These are phyloP conservation scores for Saturnia pavonia DNA, from an alignment of 2,888 invertebrate genomes.

Conservation along the genomic window DNA sequence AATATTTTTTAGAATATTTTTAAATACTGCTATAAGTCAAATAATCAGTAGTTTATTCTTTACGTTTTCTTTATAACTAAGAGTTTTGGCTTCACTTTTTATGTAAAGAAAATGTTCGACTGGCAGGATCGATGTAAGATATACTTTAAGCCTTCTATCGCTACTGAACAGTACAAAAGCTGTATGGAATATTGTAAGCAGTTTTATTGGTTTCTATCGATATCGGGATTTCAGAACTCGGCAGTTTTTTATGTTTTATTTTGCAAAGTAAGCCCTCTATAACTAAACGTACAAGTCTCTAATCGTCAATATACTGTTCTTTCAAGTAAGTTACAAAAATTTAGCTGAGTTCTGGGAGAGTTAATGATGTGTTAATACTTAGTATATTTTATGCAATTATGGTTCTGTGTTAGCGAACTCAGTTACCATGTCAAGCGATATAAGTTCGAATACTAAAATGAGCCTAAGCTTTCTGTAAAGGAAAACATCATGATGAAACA, in stretches of 20 bases:
- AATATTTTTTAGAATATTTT: no score
- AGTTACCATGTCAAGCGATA: background rate
- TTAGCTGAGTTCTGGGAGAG: background rate
- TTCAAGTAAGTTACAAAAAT: background rate
- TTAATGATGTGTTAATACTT: background rate
- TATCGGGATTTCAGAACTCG: constrained; percentile 9
- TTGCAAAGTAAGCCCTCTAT: background rate
- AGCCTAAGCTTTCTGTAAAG: background rate
- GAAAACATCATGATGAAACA: background rate
- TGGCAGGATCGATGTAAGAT: constrained; percentile 3
- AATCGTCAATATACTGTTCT: no score
- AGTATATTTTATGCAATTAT: background rate
- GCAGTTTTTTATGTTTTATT: background rate
- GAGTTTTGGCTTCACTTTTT: background rate
- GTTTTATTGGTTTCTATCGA: background rate
- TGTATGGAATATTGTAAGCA: constrained; percentile 44
- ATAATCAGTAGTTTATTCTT: background rate
- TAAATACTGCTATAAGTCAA: background rate
- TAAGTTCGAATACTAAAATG: background rate
- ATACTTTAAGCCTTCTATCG: constrained; percentile 66
- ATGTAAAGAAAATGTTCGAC: constrained; percentile 1
- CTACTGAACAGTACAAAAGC: constrained; percentile 45
- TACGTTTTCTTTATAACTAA: background rate
- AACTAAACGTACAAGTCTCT: background rate
- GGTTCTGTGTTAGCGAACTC: background rate